Evolutionary conservation across 2,113 vertebrate species (phyloP).

Genomic region (Loxodonta africana): DNA sequence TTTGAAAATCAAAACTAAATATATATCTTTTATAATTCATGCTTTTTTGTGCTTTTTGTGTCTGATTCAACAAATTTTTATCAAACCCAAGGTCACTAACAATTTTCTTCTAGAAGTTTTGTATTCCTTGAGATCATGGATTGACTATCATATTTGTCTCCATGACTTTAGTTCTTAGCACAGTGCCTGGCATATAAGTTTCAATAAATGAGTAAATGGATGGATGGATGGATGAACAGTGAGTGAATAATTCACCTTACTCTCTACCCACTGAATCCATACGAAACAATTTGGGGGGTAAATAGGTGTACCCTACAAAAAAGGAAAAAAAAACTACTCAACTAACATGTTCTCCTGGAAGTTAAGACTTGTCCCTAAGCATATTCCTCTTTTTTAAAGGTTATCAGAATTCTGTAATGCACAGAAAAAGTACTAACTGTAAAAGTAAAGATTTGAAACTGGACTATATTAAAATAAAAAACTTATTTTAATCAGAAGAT

Average conservation of each 20-base stretch:
- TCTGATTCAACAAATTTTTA: neutral
- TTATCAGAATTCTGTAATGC: constrained; percentile 69
- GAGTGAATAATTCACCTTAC: neutral
- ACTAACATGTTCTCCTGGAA: neutral
- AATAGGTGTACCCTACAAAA: neutral
- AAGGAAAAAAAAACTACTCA: neutral
- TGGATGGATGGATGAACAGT: neutral
- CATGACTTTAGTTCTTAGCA: neutral
- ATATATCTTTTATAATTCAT: neutral
- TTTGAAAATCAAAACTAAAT: constrained; percentile 18
- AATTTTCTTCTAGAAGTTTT: neutral
- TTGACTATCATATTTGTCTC: neutral
- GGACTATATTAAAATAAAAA: neutral
- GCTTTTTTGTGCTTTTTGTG: neutral
- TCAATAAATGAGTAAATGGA: neutral
- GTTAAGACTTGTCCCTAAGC: neutral
- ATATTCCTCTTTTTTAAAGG: constrained; percentile 65
- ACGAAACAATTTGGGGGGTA: fast-evolving
- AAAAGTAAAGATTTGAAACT: neutral
- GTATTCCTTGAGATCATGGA: neutral
- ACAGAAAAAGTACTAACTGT: neutral
- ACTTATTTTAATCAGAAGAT: neutral
- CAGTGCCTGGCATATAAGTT: neutral
- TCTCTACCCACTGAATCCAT: fast-evolving
- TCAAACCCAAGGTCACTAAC: neutral